Conservation (phyloP, 2,888 invertebrate species). For the Limnephilus auricula region DNA sequence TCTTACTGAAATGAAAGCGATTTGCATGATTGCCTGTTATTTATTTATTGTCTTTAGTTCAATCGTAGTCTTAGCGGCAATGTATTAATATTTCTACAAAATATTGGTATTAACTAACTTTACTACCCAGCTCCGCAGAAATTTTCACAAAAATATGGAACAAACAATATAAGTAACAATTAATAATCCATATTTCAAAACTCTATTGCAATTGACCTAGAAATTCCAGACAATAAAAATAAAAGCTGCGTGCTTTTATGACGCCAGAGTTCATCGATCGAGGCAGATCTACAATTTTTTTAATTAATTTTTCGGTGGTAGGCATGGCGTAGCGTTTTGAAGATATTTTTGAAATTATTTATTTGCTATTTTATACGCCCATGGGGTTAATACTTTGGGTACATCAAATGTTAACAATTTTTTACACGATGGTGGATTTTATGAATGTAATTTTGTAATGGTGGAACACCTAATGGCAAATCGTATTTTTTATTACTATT, state of each 20-base stretch:
- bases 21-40: neutral
- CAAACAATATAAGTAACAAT: neutral
- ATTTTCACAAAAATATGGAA: neutral
- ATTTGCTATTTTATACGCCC: no score
- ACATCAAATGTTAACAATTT: no score
- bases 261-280: neutral
- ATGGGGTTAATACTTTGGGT: no score
- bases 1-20: neutral
- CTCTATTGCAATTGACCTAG: neutral
- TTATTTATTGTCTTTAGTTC: neutral
- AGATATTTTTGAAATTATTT: neutral
- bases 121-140: neutral
- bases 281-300: neutral
- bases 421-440: no score
- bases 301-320: neutral
- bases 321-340: neutral
- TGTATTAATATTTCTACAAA: neutral
- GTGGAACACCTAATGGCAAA: neutral
- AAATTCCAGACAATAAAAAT: neutral
- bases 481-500: no score
- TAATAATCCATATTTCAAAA: neutral
- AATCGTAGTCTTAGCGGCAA: neutral
- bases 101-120: neutral
- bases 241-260: neutral
- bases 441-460: no score